Conservation (phyloP, 2,113 vertebrate species). For the Aspidoscelis tigris region DNA sequence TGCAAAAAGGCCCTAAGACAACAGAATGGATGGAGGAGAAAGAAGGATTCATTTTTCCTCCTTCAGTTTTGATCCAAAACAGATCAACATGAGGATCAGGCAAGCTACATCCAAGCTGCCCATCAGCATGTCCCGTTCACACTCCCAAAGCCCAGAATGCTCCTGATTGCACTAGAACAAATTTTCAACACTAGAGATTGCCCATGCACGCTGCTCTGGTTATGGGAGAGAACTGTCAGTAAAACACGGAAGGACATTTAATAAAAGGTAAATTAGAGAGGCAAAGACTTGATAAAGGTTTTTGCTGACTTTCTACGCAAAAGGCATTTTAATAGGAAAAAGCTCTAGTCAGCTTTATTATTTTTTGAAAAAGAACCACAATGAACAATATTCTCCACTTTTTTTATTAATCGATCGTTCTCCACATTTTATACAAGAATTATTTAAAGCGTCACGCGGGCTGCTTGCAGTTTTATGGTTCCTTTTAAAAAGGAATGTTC, state of each 20-base stretch:
- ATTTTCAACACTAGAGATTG: background rate
- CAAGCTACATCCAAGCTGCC: no score
- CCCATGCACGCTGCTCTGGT: background rate
- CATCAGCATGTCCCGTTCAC: no score
- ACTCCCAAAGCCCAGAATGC: no score
- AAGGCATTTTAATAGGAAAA: background rate
- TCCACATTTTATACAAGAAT: slow-evolving; percentile 38
- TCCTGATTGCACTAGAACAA: no score
- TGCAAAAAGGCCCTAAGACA: no score
- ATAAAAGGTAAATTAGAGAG: no score
- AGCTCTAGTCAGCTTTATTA: slow-evolving; percentile 15
- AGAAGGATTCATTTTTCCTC: no score
- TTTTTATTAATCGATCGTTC: background rate
- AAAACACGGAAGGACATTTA: background rate
- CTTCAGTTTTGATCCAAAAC: no score
- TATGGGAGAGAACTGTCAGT: background rate
- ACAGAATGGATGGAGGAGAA: no score
- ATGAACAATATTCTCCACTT: background rate
- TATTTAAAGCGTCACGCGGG: slow-evolving; percentile 51
- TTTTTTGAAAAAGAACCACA: slow-evolving; percentile 12
- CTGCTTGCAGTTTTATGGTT: slow-evolving; percentile 52
- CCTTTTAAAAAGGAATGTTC: slow-evolving; percentile 17
- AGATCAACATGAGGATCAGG: no score
- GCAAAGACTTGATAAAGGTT: background rate
- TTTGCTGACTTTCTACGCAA: background rate